Percentiles rank a stretch among this genome's conserved stretches.
phyloP scores from a whole-genome alignment of 2,113 vertebrate genomes.

The Ondatra zibethicus region DNA sequence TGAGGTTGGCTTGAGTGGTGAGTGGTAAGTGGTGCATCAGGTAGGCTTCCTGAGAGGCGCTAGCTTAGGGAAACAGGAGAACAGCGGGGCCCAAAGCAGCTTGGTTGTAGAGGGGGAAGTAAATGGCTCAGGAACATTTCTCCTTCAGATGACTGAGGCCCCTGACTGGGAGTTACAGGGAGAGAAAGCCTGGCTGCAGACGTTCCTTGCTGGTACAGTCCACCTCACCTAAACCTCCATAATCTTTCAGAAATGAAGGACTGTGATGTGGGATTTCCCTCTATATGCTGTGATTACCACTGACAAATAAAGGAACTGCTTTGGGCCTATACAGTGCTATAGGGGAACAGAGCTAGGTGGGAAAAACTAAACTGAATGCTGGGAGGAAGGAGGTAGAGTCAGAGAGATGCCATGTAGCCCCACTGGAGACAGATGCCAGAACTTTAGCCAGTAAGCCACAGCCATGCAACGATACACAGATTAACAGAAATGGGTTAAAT shows the following conservation, averaged over 20 bases:
- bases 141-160: neutral
- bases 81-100: slow-evolving; percentile 20
- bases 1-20: neutral
- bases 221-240: neutral
- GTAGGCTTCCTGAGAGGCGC: slow-evolving; percentile 15
- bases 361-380: too few relatives aligned
- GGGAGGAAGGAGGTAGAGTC: too few relatives aligned
- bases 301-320: too few relatives aligned
- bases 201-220: neutral
- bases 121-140: slow-evolving; percentile 40
- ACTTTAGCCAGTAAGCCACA: too few relatives aligned
- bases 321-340: too few relatives aligned
- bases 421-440: too few relatives aligned
- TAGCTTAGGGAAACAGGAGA: slow-evolving; percentile 50
- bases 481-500: too few relatives aligned
- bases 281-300: too few relatives aligned
- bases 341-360: too few relatives aligned
- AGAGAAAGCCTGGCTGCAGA: neutral
- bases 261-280: neutral
- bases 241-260: slow-evolving; percentile 5
- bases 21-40: neutral
- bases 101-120: neutral
- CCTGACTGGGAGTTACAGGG: neutral
- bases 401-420: too few relatives aligned
- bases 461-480: too few relatives aligned